Percentiles rank a stretch among this genome's conserved stretches.
phyloP scores from a whole-genome alignment of 2,888 invertebrate species.

The Crematogaster levior region DNA sequence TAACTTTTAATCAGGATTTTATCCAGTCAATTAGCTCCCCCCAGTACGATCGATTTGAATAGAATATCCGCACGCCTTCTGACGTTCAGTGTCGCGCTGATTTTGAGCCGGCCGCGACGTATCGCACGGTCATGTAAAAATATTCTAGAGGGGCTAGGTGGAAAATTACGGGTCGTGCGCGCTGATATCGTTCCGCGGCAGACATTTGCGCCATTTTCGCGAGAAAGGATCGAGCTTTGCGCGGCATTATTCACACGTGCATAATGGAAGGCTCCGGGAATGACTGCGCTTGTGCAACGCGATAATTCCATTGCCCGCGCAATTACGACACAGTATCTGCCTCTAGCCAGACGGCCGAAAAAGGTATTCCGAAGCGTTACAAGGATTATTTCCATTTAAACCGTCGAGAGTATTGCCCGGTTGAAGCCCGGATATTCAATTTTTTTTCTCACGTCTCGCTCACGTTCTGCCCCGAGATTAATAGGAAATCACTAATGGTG shows the following conservation, averaged over 20 bases:
- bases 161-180: constrained; percentile 63
- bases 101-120: constrained; percentile 15
- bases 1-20: background rate
- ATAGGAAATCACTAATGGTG: constrained; percentile 39
- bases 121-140: constrained; percentile 46
- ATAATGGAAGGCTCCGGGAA: constrained; percentile 71
- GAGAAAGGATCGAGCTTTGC: constrained; percentile 73
- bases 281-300: constrained; percentile 72
- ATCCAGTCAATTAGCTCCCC: background rate
- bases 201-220: constrained; percentile 68
- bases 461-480: background rate
- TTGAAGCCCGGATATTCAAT: constrained; percentile 36
- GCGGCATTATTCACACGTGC: constrained; percentile 72
- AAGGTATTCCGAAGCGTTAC: constrained; percentile 54
- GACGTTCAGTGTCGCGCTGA: constrained; percentile 16
- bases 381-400: constrained; percentile 52
- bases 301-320: constrained; percentile 69
- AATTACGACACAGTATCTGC: constrained; percentile 68
- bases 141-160: constrained; percentile 46
- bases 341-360: constrained; percentile 63
- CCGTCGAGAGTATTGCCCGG: constrained; percentile 16
- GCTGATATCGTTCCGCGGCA: constrained; percentile 74
- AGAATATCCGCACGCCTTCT: constrained; percentile 18
- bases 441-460: background rate
- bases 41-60: background rate